Base-by-base conservation (phyloP, 1,140 invertebrate genomes). In the Colletes gigas region DNA sequence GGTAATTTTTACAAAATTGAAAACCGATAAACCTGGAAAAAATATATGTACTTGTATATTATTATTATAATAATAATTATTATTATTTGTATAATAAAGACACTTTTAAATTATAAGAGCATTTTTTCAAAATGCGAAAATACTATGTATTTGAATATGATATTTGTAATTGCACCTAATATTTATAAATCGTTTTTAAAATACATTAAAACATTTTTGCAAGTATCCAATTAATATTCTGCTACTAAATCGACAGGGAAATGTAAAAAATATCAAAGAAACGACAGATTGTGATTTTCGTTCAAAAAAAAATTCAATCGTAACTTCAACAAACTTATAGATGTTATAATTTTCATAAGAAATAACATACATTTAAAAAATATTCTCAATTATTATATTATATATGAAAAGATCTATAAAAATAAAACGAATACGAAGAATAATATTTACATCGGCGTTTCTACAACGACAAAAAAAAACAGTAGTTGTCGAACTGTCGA, bases 21-120 rank as follows among this genome's bases (percentile, higher is more conserved):
- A 71, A 75, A 78, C 55, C 21, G 54, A 83, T 57, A 41, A 86
- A 86, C 54, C 65, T 69, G 72, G 41, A 82, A 82, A 78, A 70
- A 65, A 80, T 81, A 82, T 82, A 79, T 87, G 82, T 84, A 83
- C 63, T 82, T 88, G 83, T 88, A 88, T 86, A 84, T 87, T 88
- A 79, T 66, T 82, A 86, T 71, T 71, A 71, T 71, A 62, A 73
- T 62, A 54, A 69, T 47, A 54, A 73, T 52, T 74, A 75, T 75
- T 67, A 78, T 78, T 71, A 78, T 71, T 87, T 87, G 85, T 87
- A 87, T 78, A 88, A 85, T 87, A 88, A 88, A 87, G 75, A 85
- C 78, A 78, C 74, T 73, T 87, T 87, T 80, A 82, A 88, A 87
- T 85, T 83, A 62, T 72, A 83, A 73, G n/a, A 65, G 15, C 19